Evolutionary conservation across 2,888 invertebrate genomes (phyloP), one percentile per base, ranked within the genome.

Genomic region (Pristionchus exspectatus): DNA sequence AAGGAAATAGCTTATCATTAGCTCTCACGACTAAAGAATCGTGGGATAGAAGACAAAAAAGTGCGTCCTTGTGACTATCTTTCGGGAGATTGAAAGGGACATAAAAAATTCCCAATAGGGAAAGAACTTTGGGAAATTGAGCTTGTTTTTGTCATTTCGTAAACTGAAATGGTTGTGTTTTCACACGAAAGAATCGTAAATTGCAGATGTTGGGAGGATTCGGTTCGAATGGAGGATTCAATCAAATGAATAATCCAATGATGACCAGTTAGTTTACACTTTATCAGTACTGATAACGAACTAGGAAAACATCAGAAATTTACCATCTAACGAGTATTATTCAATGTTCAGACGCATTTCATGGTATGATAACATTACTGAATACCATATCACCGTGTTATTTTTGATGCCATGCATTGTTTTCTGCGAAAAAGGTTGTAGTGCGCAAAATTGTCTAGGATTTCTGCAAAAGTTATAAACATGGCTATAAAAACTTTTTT

Each of bases 251-350:
- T n/a, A 81, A 81, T 33, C 81, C 81, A n/a, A 81, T 81, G 81
- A 81, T 81, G 81, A 81, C 81, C n/a, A 81, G 81, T 81, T n/a
- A 81, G 81, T 81, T 81, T 27, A 18, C 74, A 38, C 56, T 63
- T 63, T 50, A 24, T 24, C n/a, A 38, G 18, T 74, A 10, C 38
- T 33, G 74, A 74, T 38, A 74, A 74, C 30, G 33, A 33, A 74
- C 21, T 38, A 5, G 24, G 63, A 63, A 63, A 63, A 63, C 2
- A 63, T 63, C n/a, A 24, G 63, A 9, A 7, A n/a, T n/a, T 74
- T 5, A 24, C 16, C 74, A 74, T 74, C 69, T 69, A 30, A 38
- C 2, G 74, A 74, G 38, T 33, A 74, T 38, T 74, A 38, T 33
- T 16, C 30, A 69, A 14, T 30, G 69, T 30, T 16, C 30, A 30